Evolutionary conservation across 2,113 vertebrate genomes (phyloP).

Genomic region (Nothobranchius furzeri): DNA sequence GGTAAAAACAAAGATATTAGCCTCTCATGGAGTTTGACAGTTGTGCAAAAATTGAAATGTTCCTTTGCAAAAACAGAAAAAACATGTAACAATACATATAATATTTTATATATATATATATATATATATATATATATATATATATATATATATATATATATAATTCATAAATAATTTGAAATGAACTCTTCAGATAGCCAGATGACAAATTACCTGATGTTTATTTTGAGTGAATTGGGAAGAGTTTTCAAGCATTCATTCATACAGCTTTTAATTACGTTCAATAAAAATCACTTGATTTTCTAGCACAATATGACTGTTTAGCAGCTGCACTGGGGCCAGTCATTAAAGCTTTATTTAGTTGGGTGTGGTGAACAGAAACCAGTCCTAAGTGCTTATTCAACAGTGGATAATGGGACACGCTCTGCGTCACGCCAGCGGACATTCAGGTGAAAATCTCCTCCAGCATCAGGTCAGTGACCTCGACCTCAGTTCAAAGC

Average conservation of each 20-base stretch:
- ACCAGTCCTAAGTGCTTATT: conserved; percentile 17
- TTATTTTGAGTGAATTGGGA: background rate
- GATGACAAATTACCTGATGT: background rate
- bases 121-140: too few species aligned
- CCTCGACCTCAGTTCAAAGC: conserved; percentile 58
- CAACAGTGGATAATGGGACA: conserved; percentile 26
- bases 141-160: too few species aligned
- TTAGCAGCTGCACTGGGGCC: background rate
- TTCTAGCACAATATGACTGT: too few species aligned
- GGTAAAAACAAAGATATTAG: conserved; percentile 42
- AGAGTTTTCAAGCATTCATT: too few species aligned
- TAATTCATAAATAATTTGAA: too few species aligned
- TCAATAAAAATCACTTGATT: too few species aligned
- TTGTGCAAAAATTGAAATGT: conserved; percentile 14
- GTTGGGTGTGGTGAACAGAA: conserved; percentile 53
- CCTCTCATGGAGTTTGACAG: conserved; percentile 30
- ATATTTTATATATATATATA: too few species aligned
- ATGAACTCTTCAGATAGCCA: background rate
- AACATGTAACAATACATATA: too few species aligned
- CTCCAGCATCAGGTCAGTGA: conserved; percentile 72
- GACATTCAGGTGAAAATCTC: conserved; percentile 35
- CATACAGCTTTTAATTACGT: too few species aligned
- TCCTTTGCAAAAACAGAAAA: too few species aligned
- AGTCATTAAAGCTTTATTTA: conserved; percentile 28
- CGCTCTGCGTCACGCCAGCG: conserved; percentile 50